Conservation (phyloP, 2,113 vertebrate genomes). For the Narcine bancroftii region DNA sequence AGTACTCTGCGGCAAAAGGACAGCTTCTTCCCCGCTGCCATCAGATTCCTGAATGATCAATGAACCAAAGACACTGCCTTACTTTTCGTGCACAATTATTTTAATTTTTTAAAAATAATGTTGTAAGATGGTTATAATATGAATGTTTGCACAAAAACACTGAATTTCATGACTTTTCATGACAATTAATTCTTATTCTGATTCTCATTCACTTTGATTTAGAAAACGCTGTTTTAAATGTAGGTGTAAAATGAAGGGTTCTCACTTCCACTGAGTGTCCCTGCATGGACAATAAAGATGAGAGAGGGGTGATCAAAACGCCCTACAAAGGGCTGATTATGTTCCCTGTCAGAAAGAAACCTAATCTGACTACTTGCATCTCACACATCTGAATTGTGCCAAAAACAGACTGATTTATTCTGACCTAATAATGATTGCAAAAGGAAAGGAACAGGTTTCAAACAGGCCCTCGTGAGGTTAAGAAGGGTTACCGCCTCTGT, state of each 20-base stretch:
- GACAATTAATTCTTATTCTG: too few species aligned
- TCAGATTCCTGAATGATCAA: too few species aligned
- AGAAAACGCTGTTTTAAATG: neutral
- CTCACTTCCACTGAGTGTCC: neutral
- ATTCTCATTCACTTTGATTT: neutral
- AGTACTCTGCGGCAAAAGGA: too few species aligned
- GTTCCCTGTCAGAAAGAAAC: neutral
- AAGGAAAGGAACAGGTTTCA: conserved; percentile 25
- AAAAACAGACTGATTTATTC: conserved; percentile 21
- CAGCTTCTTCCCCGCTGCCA: too few species aligned
- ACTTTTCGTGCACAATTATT: too few species aligned
- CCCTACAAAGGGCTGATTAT: neutral
- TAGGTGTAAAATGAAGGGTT: neutral
- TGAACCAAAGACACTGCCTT: too few species aligned
- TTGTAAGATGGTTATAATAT: too few species aligned
- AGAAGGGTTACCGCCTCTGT: conserved; percentile 23
- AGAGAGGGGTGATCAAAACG: neutral
- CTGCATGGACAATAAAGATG: neutral
- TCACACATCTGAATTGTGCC: conserved; percentile 7
- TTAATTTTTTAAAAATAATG: too few species aligned
- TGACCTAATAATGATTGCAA: neutral
- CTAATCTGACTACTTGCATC: neutral
- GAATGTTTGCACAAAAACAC: too few species aligned
- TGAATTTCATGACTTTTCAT: too few species aligned
- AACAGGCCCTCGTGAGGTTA: conserved; percentile 24